A percentile compares a stretch with the other conserved stretches of the same genome.
Evolutionary conservation across 2,113 vertebrate genomes (phyloP).

Genomic region (Falco punctatus): DNA sequence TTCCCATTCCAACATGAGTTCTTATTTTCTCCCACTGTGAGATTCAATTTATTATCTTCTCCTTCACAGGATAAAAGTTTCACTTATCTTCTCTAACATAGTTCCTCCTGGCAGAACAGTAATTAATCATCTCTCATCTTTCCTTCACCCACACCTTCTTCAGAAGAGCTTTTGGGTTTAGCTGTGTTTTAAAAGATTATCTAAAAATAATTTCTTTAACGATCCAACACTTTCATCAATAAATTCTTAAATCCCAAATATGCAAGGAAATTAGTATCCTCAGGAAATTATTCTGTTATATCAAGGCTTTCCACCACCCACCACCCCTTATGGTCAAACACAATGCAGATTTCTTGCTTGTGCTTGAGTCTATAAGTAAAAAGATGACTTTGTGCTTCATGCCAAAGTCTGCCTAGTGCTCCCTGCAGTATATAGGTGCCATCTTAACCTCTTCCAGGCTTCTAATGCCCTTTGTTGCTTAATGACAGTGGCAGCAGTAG

Average conservation of each 20-base stretch:
- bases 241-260: not conserved
- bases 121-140: not conserved
- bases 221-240: not conserved
- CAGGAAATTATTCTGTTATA: not conserved
- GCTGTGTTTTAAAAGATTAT: not conserved
- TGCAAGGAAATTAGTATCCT: not conserved
- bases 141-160: not conserved
- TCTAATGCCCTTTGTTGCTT: not conserved
- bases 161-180: not conserved
- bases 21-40: slow-evolving; percentile 17
- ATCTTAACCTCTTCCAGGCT: not conserved
- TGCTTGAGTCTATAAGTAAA: not conserved
- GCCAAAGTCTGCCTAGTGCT: not conserved
- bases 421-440: not conserved
- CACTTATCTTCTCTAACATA: not conserved
- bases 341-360: not conserved
- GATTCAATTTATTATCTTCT: slow-evolving; percentile 23
- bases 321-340: not conserved
- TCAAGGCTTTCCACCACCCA: no score
- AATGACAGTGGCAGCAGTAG: not conserved
- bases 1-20: slow-evolving; percentile 1
- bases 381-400: not conserved
- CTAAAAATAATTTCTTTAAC: not conserved
- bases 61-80: slow-evolving; percentile 17
- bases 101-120: not conserved